Evolutionary conservation across 2,888 invertebrate species (phyloP).

Genomic region (Philereme transversata): DNA sequence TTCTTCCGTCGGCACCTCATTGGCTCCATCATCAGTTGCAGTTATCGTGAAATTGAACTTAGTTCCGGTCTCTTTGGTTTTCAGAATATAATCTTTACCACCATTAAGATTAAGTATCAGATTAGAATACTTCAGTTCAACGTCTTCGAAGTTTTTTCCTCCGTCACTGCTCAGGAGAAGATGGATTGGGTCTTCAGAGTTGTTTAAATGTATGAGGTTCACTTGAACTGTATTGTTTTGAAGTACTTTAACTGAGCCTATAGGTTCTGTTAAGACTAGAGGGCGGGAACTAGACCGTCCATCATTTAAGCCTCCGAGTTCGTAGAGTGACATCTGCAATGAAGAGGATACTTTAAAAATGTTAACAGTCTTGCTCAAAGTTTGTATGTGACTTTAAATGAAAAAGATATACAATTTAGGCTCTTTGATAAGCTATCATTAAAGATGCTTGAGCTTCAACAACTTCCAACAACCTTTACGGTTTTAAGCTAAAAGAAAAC

Average conservation of each 20-base stretch:
- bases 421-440: too few relatives aligned
- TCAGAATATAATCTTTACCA: conserved; percentile 73
- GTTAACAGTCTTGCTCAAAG: too few relatives aligned
- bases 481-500: too few relatives aligned
- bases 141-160: conserved; percentile 64
- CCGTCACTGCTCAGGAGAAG: conserved; percentile 70
- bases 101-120: conserved; percentile 72
- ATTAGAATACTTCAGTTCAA: conserved; percentile 69
- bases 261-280: conserved; percentile 67
- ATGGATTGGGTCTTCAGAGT: conserved; percentile 67
- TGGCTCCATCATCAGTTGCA: conserved; percentile 47
- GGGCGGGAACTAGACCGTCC: conserved; percentile 52
- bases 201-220: conserved; percentile 68
- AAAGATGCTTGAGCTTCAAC: too few relatives aligned
- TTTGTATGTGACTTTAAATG: too few relatives aligned
- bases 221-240: conserved; percentile 79
- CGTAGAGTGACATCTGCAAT: too few relatives aligned
- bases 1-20: conserved; percentile 53
- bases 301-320: conserved; percentile 46
- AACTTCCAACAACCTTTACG: too few relatives aligned
- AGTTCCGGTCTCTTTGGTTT: conserved; percentile 76
- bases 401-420: too few relatives aligned
- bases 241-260: conserved; percentile 74
- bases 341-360: too few relatives aligned
- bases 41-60: conserved; percentile 78